These are phyloP conservation scores for Colletes collaris DNA, from an alignment of 2,888 invertebrate genomes.

Conservation along the genomic window DNA sequence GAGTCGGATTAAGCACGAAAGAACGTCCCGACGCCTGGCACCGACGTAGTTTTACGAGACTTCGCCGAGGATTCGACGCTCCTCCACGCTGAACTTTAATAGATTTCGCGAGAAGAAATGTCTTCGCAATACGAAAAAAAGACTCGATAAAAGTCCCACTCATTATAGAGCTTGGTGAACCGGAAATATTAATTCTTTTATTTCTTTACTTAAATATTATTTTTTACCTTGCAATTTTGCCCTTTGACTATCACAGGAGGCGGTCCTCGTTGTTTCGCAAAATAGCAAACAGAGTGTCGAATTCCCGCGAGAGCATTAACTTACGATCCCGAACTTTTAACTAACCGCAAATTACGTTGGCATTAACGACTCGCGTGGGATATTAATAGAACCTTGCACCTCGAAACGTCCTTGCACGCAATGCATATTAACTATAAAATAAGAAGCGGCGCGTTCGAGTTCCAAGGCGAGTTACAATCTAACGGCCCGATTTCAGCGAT, in stretches of 20 bases:
- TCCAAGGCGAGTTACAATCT: constrained; percentile 79
- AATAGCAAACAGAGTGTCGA: not conserved
- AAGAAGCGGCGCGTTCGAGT: constrained; percentile 43
- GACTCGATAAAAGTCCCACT: too few relatives aligned
- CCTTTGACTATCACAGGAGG: too few relatives aligned
- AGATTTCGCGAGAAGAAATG: not conserved
- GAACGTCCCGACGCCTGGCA: not conserved
- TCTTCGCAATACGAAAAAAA: too few relatives aligned
- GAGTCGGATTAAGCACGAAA: not conserved
- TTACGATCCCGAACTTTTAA: not conserved
- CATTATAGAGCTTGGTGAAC: too few relatives aligned
- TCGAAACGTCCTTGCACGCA: constrained; percentile 62
- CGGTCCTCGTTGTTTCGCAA: not conserved
- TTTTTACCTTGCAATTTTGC: too few relatives aligned
- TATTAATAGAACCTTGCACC: constrained; percentile 20
- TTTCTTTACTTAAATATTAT: too few relatives aligned
- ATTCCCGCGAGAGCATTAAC: too few relatives aligned
- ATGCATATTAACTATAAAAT: constrained; percentile 58
- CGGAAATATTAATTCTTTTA: too few relatives aligned
- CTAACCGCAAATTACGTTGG: not conserved
- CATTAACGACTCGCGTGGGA: not conserved
- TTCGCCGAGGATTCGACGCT: constrained; percentile 8
- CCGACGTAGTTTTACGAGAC: not conserved
- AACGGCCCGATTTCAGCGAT: constrained; percentile 71
- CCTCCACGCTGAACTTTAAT: constrained; percentile 8